Conservation (phyloP, 2,888 invertebrate species). For the Leptinotarsa tumamoca region DNA sequence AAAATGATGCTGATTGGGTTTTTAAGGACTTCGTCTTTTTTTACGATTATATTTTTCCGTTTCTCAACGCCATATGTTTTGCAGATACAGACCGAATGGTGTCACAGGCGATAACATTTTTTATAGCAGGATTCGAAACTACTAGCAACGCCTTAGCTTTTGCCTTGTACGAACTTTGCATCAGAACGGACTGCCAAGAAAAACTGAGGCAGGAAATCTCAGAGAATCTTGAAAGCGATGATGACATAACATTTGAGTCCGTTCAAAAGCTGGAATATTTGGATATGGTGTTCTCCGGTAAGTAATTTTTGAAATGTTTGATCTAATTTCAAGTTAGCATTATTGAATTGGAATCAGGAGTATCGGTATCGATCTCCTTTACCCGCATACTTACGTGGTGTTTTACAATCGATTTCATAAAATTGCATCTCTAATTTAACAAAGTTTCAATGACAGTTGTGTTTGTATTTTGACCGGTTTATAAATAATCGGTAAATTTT, state of each 20-base stretch:
- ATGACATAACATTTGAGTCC: constrained; percentile 65
- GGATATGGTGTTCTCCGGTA: constrained; percentile 68
- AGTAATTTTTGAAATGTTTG: constrained; percentile 15
- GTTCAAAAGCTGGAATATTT: constrained; percentile 68
- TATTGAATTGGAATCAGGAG: neutral
- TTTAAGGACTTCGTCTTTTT: too few species aligned
- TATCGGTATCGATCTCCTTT: neutral
- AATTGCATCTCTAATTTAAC: neutral
- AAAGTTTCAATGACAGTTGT: neutral
- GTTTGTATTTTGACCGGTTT: neutral
- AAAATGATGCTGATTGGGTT: too few species aligned
- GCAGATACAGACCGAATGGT: constrained; percentile 60
- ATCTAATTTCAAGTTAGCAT: neutral
- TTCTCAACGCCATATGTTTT: constrained; percentile 35
- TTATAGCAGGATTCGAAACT: constrained; percentile 70
- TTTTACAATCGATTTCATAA: neutral
- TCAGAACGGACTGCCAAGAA: constrained; percentile 65
- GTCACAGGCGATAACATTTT: constrained; percentile 68
- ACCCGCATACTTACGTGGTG: neutral
- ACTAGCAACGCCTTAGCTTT: constrained; percentile 67
- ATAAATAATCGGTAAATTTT: too few species aligned
- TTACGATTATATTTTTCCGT: too few species aligned
- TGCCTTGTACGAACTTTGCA: constrained; percentile 66
- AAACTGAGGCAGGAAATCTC: constrained; percentile 66
- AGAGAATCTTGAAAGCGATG: constrained; percentile 57